Conservation (phyloP, 2,888 invertebrate genomes). For the Orthonevra nobilis region DNA sequence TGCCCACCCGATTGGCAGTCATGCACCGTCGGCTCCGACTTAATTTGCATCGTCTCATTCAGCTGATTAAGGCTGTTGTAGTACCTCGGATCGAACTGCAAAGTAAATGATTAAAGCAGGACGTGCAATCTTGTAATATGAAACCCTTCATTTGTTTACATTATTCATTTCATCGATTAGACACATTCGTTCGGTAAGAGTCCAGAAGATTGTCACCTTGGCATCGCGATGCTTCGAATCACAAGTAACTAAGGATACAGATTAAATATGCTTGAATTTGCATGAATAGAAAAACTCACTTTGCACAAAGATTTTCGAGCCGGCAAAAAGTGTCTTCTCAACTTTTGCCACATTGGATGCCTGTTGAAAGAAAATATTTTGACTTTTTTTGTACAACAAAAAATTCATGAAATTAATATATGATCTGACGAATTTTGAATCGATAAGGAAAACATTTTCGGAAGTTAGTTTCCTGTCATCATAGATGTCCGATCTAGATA, state of each 20-base stretch:
- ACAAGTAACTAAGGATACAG: conserved; percentile 82
- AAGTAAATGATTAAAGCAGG: background rate
- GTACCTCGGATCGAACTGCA: conserved; percentile 54
- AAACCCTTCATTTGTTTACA: conserved; percentile 20
- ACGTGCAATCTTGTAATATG: too few species aligned
- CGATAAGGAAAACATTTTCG: conserved; percentile 54
- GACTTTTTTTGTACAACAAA: background rate
- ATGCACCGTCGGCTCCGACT: conserved; percentile 35
- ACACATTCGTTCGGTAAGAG: conserved; percentile 82
- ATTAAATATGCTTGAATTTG: background rate
- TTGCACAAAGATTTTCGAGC: conserved; percentile 85
- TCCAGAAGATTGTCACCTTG: conserved; percentile 81
- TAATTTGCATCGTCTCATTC: conserved; percentile 70
- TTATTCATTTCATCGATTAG: conserved; percentile 80
- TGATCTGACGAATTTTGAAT: conserved; percentile 31
- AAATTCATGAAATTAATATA: conserved; percentile 29
- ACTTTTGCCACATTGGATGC: conserved; percentile 73
- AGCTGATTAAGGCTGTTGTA: conserved; percentile 15
- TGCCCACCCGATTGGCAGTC: conserved; percentile 65
- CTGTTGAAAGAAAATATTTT: conserved; percentile 60
- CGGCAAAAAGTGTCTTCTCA: conserved; percentile 85
- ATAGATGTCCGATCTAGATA: background rate
- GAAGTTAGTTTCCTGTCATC: conserved; percentile 13
- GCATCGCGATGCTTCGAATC: conserved; percentile 76
- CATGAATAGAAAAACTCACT: conserved; percentile 81